Percentiles rank a stretch among this genome's conserved stretches.
Conservation (phyloP, 2,797 vertebrate species). For the Sarcoramphus papa region DNA sequence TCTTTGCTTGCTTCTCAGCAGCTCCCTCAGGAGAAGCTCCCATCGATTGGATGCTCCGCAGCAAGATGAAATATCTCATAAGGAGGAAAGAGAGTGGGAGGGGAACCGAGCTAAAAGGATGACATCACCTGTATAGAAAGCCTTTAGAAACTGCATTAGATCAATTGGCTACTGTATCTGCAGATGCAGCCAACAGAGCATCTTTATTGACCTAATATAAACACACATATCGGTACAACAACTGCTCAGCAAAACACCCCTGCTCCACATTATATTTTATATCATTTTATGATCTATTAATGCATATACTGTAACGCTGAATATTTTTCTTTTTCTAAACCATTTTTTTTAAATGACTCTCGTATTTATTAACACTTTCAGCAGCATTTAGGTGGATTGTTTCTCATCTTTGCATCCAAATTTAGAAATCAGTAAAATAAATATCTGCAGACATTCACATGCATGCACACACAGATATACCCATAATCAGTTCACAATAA, state of each 20-base stretch:
- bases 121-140: slow-evolving; percentile 96
- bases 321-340: not conserved
- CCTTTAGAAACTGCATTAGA: slow-evolving; percentile 91
- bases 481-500: not conserved
- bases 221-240: slow-evolving; percentile 30
- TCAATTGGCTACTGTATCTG: slow-evolving; percentile 86
- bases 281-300: not conserved
- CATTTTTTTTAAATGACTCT: not conserved
- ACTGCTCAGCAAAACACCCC: slow-evolving; percentile 54
- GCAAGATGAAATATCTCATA: slow-evolving; percentile 90
- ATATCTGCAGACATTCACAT: not conserved
- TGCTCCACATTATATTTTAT: not conserved
- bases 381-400: not conserved
- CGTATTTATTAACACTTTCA: not conserved
- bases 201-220: slow-evolving; percentile 81
- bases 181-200: slow-evolving; percentile 82
- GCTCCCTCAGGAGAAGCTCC: slow-evolving; percentile 83
- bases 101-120: slow-evolving; percentile 94
- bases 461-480: not conserved
- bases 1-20: slow-evolving; percentile 75
- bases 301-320: not conserved
- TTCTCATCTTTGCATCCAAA: slow-evolving; percentile 15
- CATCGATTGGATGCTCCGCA: slow-evolving; percentile 87
- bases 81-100: slow-evolving; percentile 84
- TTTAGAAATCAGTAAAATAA: slow-evolving; percentile 26